phyloP scores from a whole-genome alignment of 2,888 invertebrate species.

The Argynnis bischoffii region DNA sequence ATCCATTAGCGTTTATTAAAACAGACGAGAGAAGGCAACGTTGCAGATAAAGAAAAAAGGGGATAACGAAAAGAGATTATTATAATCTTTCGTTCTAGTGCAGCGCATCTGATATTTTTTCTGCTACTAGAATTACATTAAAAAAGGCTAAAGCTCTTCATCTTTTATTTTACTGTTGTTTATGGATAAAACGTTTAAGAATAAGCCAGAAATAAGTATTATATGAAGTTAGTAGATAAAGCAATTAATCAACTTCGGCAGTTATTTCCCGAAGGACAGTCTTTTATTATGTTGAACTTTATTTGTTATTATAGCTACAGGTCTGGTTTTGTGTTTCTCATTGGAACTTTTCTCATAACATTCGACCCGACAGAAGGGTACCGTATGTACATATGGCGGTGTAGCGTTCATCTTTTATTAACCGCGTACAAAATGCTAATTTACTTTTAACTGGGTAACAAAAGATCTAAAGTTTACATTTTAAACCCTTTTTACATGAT shows the following conservation, averaged over 20 bases:
- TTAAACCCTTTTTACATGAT: background rate
- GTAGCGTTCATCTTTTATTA: background rate
- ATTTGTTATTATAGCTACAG: background rate
- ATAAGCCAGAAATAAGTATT: background rate
- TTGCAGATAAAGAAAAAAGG: slow-evolving; percentile 20
- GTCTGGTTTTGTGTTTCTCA: slow-evolving; percentile 13
- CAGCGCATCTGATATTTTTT: slow-evolving; percentile 12
- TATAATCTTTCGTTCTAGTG: slow-evolving; percentile 16
- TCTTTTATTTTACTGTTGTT: background rate
- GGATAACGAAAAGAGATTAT: slow-evolving; percentile 19
- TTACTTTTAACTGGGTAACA: slow-evolving; percentile 2
- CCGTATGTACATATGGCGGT: background rate
- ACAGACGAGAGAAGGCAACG: slow-evolving; percentile 20
- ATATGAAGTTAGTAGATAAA: slow-evolving; percentile 27
- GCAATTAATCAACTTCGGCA: slow-evolving; percentile 33
- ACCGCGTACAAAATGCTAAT: slow-evolving; percentile 4
- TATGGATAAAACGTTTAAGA: background rate
- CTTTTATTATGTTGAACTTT: slow-evolving; percentile 21
- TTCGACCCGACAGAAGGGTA: background rate
- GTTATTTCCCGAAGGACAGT: slow-evolving; percentile 28
- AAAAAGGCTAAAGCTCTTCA: background rate
- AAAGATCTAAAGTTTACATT: background rate
- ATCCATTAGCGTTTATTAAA: slow-evolving; percentile 34
- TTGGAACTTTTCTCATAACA: slow-evolving; percentile 15
- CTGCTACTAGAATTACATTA: slow-evolving; percentile 11